These are phyloP conservation scores for Lepidocolaptes lacrymiger DNA, from an alignment of 2,797 vertebrate species.

Conservation along the genomic window DNA sequence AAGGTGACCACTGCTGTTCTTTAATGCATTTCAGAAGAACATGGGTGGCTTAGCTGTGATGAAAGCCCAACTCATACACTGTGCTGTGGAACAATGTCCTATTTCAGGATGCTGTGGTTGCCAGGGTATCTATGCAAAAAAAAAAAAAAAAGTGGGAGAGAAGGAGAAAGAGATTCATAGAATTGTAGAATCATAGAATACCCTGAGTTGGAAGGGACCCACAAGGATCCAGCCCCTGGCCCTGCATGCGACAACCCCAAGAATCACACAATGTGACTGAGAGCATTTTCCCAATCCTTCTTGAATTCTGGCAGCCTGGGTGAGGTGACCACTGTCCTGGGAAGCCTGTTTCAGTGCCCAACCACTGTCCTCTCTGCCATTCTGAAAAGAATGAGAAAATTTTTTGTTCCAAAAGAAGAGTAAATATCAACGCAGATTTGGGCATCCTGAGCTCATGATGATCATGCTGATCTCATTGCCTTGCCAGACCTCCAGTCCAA, in stretches of 20 bases:
- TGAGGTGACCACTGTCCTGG: not conserved
- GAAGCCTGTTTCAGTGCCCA: not conserved
- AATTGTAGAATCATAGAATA: not conserved
- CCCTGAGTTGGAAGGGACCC: not conserved
- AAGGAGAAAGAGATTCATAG: not conserved
- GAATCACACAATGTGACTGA: no score
- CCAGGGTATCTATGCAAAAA: not conserved
- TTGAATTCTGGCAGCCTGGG: not conserved
- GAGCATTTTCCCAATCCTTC: not conserved
- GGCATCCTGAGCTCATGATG: not conserved
- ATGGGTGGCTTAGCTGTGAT: not conserved
- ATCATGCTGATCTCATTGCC: not conserved
- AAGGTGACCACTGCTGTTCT: not conserved
- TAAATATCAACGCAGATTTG: not conserved
- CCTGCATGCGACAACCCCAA: not conserved
- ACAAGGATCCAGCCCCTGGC: not conserved
- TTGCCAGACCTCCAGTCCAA: not conserved
- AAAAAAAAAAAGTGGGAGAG: accelerated
- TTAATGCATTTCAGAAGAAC: not conserved
- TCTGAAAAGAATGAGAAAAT: not conserved
- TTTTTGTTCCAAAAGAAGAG: not conserved
- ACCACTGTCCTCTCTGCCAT: not conserved
- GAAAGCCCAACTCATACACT: not conserved
- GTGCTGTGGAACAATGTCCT: accelerated
- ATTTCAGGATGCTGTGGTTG: not conserved